Evolutionary conservation across 2,797 vertebrate species (phyloP).

Genomic region (Fundulus diaphanus): DNA sequence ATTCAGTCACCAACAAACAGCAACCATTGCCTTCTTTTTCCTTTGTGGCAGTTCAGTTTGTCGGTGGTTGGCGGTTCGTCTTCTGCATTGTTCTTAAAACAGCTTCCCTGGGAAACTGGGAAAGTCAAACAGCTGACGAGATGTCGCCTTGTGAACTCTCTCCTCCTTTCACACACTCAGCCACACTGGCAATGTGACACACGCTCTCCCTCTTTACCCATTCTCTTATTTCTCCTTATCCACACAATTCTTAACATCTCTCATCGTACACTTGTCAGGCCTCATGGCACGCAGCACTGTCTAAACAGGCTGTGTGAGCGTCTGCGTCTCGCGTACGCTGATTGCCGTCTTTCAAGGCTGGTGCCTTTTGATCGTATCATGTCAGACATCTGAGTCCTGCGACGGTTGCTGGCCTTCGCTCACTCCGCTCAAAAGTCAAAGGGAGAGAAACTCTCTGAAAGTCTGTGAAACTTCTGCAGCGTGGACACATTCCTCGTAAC

Average conservation of each 20-base stretch:
- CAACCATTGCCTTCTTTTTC: constrained; percentile 16
- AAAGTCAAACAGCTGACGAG: constrained; percentile 81
- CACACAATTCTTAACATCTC: constrained; percentile 51
- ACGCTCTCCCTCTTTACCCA: constrained; percentile 44
- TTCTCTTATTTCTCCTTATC: constrained; percentile 43
- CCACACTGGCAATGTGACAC: constrained; percentile 57
- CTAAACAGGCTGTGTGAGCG: constrained; percentile 61
- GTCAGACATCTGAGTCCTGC: constrained; percentile 40
- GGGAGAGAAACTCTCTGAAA: constrained; percentile 29
- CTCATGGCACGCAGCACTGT: constrained; percentile 53
- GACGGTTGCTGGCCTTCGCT: constrained; percentile 34
- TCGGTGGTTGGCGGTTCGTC: constrained; percentile 61
- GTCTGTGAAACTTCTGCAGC: constrained; percentile 47
- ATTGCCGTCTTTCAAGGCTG: constrained; percentile 55
- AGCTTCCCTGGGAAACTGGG: constrained; percentile 77
- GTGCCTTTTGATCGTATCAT: constrained; percentile 60
- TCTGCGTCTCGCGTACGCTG: constrained; percentile 35
- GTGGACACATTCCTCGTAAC: constrained; percentile 56
- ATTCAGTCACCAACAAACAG: constrained; percentile 70
- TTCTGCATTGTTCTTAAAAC: constrained; percentile 72
- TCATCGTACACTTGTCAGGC: constrained; percentile 68
- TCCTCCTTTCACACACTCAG: constrained; percentile 65
- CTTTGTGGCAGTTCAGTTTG: constrained; percentile 69
- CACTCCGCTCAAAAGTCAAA: constrained; percentile 14
- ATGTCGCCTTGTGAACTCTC: constrained; percentile 76